Evolutionary conservation across 2,888 invertebrate genomes (phyloP), one percentile per base, ranked within the genome.

Genomic region (Aricia artaxerxes): DNA sequence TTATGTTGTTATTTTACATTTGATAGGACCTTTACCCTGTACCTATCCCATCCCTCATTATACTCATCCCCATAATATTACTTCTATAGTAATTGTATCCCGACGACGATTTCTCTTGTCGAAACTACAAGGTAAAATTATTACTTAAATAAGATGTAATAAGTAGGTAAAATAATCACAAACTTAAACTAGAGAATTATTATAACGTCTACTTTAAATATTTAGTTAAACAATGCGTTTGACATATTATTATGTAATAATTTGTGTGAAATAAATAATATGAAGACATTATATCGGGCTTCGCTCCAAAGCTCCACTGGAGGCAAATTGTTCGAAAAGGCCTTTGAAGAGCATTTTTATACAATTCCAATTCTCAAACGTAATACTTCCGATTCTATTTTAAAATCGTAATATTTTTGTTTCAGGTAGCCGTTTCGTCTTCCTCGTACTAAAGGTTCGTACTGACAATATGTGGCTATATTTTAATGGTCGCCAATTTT

Each of bases 371-470:
- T 76, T 11, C 49, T 44, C 49, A 24, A 49, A 49, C 5, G 49
- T 31, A 13, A 75, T 31, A 75, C 24, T 44, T 44, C 40, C 73
- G 16, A 73, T 73, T 24, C n/a, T 73, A 24, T 44, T 76, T 31
- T 57, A 38, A 53, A 53, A 35, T 13, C 24, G 13, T 57, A 44
- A 53, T 57, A 16, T 76, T 76, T 76, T 76, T 76, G 76, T 76
- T 76, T 16, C 76, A 76, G 76, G n/a, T 76, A 53, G 76, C 53
- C 6, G 76, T 76, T 76, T 53, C 35, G 13, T 53, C 53, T 53
- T 76, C 35, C 35, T 75, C 11, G 76, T 35, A 16, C 35, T 53
- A 76, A 76, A 76, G 76, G 76, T 76, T 57, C n/a, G 76, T 76
- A 73, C 7, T 24, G 38, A n/a, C 6, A 40, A 13, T 13, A 6